Base-by-base conservation (phyloP, 2,113 vertebrate genomes). In the Myotis yumanensis region DNA sequence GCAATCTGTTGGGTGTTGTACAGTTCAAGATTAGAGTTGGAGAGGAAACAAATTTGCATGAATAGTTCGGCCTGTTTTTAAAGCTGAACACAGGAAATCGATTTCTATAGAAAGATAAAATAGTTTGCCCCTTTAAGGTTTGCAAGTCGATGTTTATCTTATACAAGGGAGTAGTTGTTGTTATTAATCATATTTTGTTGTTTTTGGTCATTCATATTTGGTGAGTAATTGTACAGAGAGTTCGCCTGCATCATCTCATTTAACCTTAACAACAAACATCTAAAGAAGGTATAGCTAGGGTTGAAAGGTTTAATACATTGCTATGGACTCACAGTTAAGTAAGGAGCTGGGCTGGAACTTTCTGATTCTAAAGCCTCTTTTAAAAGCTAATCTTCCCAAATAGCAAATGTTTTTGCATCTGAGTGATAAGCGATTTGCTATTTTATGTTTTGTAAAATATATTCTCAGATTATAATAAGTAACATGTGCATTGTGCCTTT, bases 1-100 rank as follows among this genome's bases (percentile, higher is more conserved):
- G 95, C 93, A 98, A 97, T 98, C 98, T 98, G 95, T 97, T 97
- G 96, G 88, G 93, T 97, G 97, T 98, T 96, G 95, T 98, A 95
- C 80, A 83, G 92, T 93, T 98, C 64, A 79, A 97, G 97, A 98
- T 98, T 97, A 98, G 86, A 88, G 94, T 96, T 96, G 95, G 96
- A 97, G 97, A 89, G 80, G 93, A 98, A 97, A 97, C 96, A 98
- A 93, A 97, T 98, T 97, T 97, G 84, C 91, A 4, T 92, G 73
- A 94, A 64, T 97, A 95, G 69, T 96, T 93, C 4, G 32, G 64
- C 43, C 51, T 94, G 46, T 91, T 97, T 96, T 97, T 97, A 97
- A 95, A 97, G 91, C 88, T 37, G 48, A 69, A 79, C 40, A 4
- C 80, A 89, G 59, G 40, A 89, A 57, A 40, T 81, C 52, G 82